A percentile compares a stretch with the other conserved stretches of the same genome.
Evolutionary conservation across 2,113 vertebrate species (phyloP).

Genomic region (Numenius arquata): DNA sequence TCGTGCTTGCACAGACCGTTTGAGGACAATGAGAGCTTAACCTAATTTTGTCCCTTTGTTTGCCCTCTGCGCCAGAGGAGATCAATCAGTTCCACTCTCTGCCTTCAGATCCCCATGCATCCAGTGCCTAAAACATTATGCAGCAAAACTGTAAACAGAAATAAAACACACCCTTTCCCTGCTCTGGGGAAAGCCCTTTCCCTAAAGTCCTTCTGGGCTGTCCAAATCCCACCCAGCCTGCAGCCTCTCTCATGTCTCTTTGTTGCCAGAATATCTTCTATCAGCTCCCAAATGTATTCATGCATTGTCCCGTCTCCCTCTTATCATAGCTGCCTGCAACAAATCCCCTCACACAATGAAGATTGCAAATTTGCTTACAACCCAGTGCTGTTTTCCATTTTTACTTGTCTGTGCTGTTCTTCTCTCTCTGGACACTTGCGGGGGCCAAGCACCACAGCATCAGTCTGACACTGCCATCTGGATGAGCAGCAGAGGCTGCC

Average conservation of each 20-base stretch:
- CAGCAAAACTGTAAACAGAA: not conserved
- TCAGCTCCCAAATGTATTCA: not conserved
- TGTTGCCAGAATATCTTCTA: not conserved
- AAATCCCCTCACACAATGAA: constrained; percentile 1
- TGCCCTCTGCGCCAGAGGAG: constrained; percentile 6
- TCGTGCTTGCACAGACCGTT: not conserved
- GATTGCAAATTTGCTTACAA: not conserved
- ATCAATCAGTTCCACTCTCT: not conserved
- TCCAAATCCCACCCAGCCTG: not conserved
- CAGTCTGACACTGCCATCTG: not conserved
- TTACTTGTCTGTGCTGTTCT: not conserved
- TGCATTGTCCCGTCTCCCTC: not conserved
- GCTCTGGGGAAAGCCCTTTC: not conserved
- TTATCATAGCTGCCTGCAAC: not conserved
- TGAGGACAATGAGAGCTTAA: constrained; percentile 51
- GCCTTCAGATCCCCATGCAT: not conserved
- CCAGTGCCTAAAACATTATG: not conserved
- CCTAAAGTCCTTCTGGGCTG: not conserved
- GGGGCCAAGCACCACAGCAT: not conserved
- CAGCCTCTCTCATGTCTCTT: not conserved
- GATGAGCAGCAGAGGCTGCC: not conserved
- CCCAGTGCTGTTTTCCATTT: not conserved
- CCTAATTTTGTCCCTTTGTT: constrained; percentile 53
- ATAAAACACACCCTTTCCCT: not conserved
- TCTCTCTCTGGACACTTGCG: not conserved